Evolutionary conservation across 2,888 invertebrate species (phyloP).

Genomic region (Mallateleia sp.): DNA sequence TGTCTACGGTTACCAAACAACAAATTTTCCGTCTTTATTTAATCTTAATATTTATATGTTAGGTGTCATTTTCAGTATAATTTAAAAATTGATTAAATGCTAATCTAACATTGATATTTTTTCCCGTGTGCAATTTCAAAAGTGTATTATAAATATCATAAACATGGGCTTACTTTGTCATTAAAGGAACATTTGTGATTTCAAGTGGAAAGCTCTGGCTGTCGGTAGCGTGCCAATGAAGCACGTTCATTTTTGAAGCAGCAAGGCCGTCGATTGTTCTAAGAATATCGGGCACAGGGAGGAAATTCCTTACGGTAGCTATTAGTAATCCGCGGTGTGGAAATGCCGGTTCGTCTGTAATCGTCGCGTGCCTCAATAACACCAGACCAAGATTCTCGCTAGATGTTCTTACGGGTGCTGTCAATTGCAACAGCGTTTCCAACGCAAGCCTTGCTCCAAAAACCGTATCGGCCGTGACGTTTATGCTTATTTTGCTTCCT

Average conservation of each 20-base stretch:
- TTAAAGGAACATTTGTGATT: constrained; percentile 93
- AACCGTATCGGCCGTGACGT: constrained; percentile 90
- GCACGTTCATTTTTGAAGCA: constrained; percentile 96
- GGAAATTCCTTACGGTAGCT: constrained; percentile 97
- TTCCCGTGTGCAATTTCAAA: too few relatives aligned
- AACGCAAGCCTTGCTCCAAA: constrained; percentile 94
- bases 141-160: constrained; percentile 5
- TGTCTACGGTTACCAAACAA: too few relatives aligned
- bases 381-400: constrained; percentile 90
- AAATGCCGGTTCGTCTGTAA: constrained; percentile 95
- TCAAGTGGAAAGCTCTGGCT: constrained; percentile 98
- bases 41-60: too few relatives aligned
- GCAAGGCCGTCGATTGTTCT: constrained; percentile 96
- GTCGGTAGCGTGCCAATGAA: constrained; percentile 98
- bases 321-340: constrained; percentile 96
- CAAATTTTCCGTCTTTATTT: too few relatives aligned
- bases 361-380: constrained; percentile 91
- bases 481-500: constrained; percentile 63
- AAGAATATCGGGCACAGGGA: constrained; percentile 93
- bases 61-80: too few relatives aligned
- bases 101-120: too few relatives aligned
- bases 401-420: constrained; percentile 87
- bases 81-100: too few relatives aligned
- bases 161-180: constrained; percentile 88
- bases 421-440: constrained; percentile 94